Base-by-base conservation (phyloP, 1,140 invertebrate species). In the Caerostris extrusa region DNA sequence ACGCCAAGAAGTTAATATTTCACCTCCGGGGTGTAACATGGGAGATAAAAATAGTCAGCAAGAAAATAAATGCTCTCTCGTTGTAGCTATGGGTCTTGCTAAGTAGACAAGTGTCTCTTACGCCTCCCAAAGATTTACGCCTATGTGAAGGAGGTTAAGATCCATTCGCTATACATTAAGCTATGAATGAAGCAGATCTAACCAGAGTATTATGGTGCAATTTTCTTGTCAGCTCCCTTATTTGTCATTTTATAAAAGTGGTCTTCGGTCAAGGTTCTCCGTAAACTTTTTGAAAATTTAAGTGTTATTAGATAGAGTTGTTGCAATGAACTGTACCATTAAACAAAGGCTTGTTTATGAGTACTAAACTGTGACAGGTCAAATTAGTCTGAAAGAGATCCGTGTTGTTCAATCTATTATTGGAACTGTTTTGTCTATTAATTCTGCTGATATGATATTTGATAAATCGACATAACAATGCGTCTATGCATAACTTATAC, bases 1-100 rank as follows among this genome's bases (percentile, higher is more conserved):
- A 67, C 82, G 61, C 91, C 61, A 61, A 58, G 56, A 87, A 93
- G 91, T 93, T 93, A 93, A 93, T 93, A 86, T 93, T 93, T 93
- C 91, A 93, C 67, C 34, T 87, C 53, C 58, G 90, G 56, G 56
- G 71, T 92, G 90, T 85, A 85, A 81, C 82, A 17, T 17, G 7
- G n/a, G 82, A 50, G 81, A 61, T 86, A 67, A 86, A 93, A 93
- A 85, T 86, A 61, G 58, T 53, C 83, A 10, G 64, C 10, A 86
- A 87, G 61, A 85, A 93, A 93, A 93, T 85, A 58, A 93, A 93
- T 71, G 81, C n/a, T 85, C 85, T 85, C 85, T 53, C 53, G 91
- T 87, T 93, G 82, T 58, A 86, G 91, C 90, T 61, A 92, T 85
- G 71, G 90, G 50, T 81, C 71, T 85, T 64, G 50, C 61, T 92